Base-by-base conservation (phyloP, 2,113 vertebrate species). In the Entomyzon cyanotis region DNA sequence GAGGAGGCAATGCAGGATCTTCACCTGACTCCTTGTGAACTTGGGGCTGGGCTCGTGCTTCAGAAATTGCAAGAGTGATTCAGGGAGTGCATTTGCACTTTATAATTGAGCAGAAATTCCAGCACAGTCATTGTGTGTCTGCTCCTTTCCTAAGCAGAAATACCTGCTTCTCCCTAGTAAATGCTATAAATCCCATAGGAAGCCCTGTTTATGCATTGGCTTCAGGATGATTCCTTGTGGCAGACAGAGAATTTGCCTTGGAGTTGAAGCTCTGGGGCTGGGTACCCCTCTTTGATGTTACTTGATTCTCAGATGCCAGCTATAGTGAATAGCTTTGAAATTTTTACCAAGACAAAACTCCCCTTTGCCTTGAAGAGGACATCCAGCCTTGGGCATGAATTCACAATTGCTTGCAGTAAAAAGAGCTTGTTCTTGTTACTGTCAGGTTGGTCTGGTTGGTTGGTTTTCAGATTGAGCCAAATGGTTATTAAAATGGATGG, bases 401-500 rank as follows among this genome's bases (percentile, higher is more conserved):
- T 95, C 37, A n/a, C 87, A 93, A 89, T 75, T 1, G 37, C 65
- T 94, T 85, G 69, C 93, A 89, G 95, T 76, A 82, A 87, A 92
- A 94, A 91, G 89, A 95, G 81, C 87, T 95, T 50, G 49, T 95
- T 96, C 95, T 95, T 96, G 91, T 95, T 97, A 89, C 81, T 58
- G 62, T 95, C 94, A 89, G 87, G 93, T 95, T 97, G 89, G 91
- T 95, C 84, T 95, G 87, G 94, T 95, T 96, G 94, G 89, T 94
- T 95, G 93, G 89, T 95, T 97, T 97, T 96, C 89, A 96, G 89
- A 95, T 91, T 95, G 93, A 97, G 89, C 95, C 95, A 95, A 96
- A 94, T 94, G 91, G 93, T 96, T 95, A 97, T 97, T 95, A 96
- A 95, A 96, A 95, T 93, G 91, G 95, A 97, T 97, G 91, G 90